Evolutionary conservation across 37 sponge, comb jelly and placozoan genomes (phyloP), one percentile per base, ranked within the genome.

Genomic region (Crambe crambe): DNA sequence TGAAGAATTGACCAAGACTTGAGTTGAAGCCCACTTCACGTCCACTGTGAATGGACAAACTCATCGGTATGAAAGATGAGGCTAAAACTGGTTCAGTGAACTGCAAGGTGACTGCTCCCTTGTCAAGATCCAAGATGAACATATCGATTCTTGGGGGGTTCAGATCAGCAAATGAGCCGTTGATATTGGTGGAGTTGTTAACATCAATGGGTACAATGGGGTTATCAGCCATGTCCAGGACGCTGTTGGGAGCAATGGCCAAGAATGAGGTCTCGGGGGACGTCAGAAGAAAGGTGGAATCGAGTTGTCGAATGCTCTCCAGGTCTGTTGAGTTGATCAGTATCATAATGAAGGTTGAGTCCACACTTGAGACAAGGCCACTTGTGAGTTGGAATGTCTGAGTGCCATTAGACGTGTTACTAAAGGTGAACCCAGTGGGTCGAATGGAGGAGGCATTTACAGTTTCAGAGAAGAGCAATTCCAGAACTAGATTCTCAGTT

Each of bases 401-500:
- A 32, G 69, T 77, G 20, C 18, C 17, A 29, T 54, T 37, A 18
- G 73, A 78, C 23, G 72, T 68, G 43, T 84, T 93, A 70, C 80
- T 77, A 73, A 96, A 87, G 6, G 70, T 81, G 35, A 96, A 68
- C 0, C 64, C 61, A n/a, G 85, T 90, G 1, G 89, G 81, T 63
- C 88, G 72, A 3, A 96, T 25, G 38, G 89, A 83, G 30, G 77
- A 82, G 36, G 91, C 79, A 82, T 90, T 87, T 10, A 96, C 91
- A 27, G 97, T 96, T 65, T 96, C 97, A 54, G 88, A 87, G 73
- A 96, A 96, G 18, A 89, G 25, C 67, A 96, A 68, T 69, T 96
- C 91, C 37, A 96, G 44, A 4, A 90, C 37, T 1, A 96, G 76
- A 37, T 79, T 57, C 4, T 75, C 40, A 15, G 75, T 70, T 17